Percentiles rank a stretch among this genome's conserved stretches.
These are phyloP conservation scores for Ormyrus pomaceus DNA, from an alignment of 2,888 invertebrate species.

Conservation along the genomic window DNA sequence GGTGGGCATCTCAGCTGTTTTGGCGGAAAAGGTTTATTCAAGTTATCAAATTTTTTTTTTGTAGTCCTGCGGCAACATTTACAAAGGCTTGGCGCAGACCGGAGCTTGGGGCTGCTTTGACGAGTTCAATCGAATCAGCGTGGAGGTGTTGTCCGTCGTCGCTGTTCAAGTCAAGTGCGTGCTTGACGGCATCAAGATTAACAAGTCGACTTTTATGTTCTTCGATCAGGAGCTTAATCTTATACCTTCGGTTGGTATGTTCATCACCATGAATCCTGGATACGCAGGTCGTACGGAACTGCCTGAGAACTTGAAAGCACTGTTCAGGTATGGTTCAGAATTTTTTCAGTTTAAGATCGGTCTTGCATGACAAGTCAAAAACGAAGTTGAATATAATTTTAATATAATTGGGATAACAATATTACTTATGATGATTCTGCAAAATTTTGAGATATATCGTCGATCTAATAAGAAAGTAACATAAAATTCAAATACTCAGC, in stretches of 20 bases:
- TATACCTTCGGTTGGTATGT: constrained; percentile 89
- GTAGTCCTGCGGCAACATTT: constrained; percentile 92
- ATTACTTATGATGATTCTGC: too few relatives aligned
- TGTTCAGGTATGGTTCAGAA: constrained; percentile 74
- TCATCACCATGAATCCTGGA: constrained; percentile 98
- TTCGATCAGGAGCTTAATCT: constrained; percentile 88
- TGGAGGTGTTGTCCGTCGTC: constrained; percentile 96
- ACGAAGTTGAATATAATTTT: too few relatives aligned
- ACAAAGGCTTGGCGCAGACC: constrained; percentile 96
- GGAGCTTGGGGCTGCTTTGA: constrained; percentile 99
- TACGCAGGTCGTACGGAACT: constrained; percentile 94
- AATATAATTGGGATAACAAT: too few relatives aligned
- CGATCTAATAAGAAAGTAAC: too few relatives aligned
- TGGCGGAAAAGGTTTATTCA: too few relatives aligned
- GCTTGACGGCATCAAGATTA: constrained; percentile 90
- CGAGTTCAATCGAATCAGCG: constrained; percentile 96
- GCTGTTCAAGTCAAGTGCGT: constrained; percentile 94
- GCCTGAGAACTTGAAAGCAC: constrained; percentile 85
- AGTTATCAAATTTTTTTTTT: background rate
- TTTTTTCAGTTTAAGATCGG: too few relatives aligned
- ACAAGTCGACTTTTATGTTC: constrained; percentile 88
- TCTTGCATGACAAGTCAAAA: too few relatives aligned
- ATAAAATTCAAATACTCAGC: too few relatives aligned
- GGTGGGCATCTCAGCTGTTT: constrained; percentile 68
- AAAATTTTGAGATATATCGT: too few relatives aligned